Base-by-base conservation (phyloP, 1,140 invertebrate genomes). In the Chionoecetes opilio region DNA sequence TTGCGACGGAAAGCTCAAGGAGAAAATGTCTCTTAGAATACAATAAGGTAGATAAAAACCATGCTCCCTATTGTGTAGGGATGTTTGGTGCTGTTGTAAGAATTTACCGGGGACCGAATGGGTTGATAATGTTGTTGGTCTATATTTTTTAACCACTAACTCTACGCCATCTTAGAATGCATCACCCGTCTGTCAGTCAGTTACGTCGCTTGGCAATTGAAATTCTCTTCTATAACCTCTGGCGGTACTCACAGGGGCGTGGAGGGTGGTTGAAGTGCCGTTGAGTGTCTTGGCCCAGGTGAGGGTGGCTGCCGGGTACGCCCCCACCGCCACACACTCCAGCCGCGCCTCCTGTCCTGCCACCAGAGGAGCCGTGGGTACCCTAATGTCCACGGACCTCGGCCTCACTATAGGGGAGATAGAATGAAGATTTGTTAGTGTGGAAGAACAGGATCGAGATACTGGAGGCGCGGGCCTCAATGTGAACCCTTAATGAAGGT, bases 241-340 rank as follows among this genome's bases (percentile, higher is more conserved):
- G n/a, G n/a, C n/a, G 84, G 11, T 86, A 86, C 84, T 86, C 84
- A 86, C 35, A 34, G 29, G 32, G 31, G 90, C 38, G 31, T 29
- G 41, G 17, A 91, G 41, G 3, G 41, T 93, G 38, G 92, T 46
- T 38, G 82, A 34, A 14, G 11, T 31, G 35, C 84, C 92, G 37
- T 87, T 35, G 3, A 82, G 82, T 0, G 92, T 87, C 75, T 84
- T 82, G 92, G 92, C 87, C 92, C 92, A 93, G 82, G 82, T 46
- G 37, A 93, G 82, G 3, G 82, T 26, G 9, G 92, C 92, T 0
- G 92, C 92, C 17, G 92, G 92, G n/a, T 93, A 93, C 6, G 84
- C 92, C 6, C 92, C 92, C 82, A 41, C 92, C 37, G 92, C 92
- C 41, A 93, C 29, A 86, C 92, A 93, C 82, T 93, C 92, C 41